Evolutionary conservation across 1,140 invertebrate genomes (phyloP).

Genomic region (Macrosteles quadrilineatus): DNA sequence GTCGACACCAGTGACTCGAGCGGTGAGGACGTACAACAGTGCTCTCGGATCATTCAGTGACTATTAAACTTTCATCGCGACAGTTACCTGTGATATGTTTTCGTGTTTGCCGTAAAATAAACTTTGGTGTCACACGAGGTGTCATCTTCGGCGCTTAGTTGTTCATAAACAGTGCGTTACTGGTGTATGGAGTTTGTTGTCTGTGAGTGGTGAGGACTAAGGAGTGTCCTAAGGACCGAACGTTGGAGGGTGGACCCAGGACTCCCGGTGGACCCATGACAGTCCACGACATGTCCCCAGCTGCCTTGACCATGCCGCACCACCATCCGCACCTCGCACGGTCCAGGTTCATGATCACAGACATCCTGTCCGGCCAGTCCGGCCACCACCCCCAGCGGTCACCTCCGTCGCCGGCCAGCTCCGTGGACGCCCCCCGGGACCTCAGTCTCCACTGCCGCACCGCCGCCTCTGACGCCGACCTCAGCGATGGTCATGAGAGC

Average conservation of each 20-base stretch:
- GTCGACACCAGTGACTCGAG: not conserved
- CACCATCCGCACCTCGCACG: conserved; percentile 37
- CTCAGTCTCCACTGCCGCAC: conserved; percentile 36
- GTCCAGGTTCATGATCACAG: conserved; percentile 50
- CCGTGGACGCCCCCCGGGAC: conserved; percentile 38
- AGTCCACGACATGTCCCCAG: conserved; percentile 41
- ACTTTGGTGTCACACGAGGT: not conserved
- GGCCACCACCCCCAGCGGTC: conserved; percentile 27
- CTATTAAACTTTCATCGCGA: not conserved
- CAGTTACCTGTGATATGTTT: not conserved
- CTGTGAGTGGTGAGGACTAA: too few species aligned
- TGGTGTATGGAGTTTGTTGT: too few species aligned
- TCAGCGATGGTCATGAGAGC: conserved; percentile 46
- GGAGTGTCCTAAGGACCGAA: not conserved
- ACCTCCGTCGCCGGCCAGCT: conserved; percentile 41
- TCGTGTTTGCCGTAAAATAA: not conserved
- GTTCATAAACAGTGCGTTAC: too few species aligned
- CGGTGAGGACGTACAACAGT: conserved; percentile 16
- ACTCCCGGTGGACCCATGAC: conserved; percentile 38
- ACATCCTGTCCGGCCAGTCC: conserved; percentile 44
- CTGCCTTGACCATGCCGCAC: conserved; percentile 37
- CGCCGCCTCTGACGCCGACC: conserved; percentile 42
- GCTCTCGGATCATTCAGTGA: not conserved
- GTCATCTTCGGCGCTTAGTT: not conserved
- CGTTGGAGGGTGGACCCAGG: conserved; percentile 16